Evolutionary conservation across 2,113 vertebrate species (phyloP).

Genomic region (Chaetura pelagica): DNA sequence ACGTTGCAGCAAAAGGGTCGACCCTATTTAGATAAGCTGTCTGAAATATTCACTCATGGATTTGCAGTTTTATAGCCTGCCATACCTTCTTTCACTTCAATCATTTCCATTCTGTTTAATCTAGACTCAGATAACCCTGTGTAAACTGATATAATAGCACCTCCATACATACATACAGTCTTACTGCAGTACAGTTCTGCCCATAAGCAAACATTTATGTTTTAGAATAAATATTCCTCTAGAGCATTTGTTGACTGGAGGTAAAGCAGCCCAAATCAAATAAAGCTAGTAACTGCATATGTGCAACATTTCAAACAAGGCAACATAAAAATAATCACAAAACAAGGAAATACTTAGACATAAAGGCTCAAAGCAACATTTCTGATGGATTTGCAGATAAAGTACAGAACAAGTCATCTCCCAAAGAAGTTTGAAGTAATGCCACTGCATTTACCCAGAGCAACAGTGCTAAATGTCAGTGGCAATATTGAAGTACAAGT

Average conservation of each 20-base stretch:
- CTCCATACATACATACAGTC: not conserved
- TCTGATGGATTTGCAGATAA: not conserved
- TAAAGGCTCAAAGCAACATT: not conserved
- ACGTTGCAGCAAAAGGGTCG: not conserved
- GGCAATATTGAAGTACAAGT: not conserved
- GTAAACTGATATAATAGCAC: not conserved
- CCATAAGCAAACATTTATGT: not conserved
- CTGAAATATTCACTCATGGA: not conserved
- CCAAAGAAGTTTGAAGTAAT: not conserved
- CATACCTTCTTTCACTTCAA: not conserved
- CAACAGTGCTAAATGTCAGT: not conserved
- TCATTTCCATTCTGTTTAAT: not conserved
- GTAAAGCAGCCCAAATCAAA: constrained; percentile 19
- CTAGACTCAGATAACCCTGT: not conserved
- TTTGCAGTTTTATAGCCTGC: not conserved
- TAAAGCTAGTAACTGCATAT: not conserved
- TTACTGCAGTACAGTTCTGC: not conserved
- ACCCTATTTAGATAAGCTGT: not conserved
- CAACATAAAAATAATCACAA: not conserved
- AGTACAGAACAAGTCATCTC: not conserved
- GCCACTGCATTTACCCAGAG: not conserved
- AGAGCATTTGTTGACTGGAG: not conserved
- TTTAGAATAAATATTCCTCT: not conserved
- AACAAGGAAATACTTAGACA: not conserved
- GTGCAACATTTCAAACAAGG: not conserved